Evolutionary conservation across 2,888 invertebrate genomes (phyloP).

Genomic region (Mythimna lalbum): DNA sequence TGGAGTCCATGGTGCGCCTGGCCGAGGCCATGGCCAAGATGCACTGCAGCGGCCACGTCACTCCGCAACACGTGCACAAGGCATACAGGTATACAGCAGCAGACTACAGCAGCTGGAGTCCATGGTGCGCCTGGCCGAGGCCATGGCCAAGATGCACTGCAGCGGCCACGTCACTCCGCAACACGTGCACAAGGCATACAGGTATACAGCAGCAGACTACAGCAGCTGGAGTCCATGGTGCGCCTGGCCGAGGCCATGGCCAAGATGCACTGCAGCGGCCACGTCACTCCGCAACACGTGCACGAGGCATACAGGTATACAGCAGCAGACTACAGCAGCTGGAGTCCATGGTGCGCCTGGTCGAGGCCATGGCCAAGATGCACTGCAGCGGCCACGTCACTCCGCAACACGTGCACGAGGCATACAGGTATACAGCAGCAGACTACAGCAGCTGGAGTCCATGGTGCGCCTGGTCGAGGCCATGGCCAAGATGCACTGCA

Average conservation of each 20-base stretch:
- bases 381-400: conserved; percentile 98
- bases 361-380: conserved; percentile 99
- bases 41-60: conserved; percentile 98
- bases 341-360: conserved; percentile 96
- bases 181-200: conserved; percentile 95
- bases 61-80: conserved; percentile 97
- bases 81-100: conserved; percentile 69
- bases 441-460: conserved; percentile 90
- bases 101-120: conserved; percentile 90
- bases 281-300: conserved; percentile 96
- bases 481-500: conserved; percentile 98
- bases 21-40: conserved; percentile 99
- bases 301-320: conserved; percentile 91
- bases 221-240: conserved; percentile 94
- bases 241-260: conserved; percentile 99
- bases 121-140: conserved; percentile 98
- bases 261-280: conserved; percentile 98
- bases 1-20: conserved; percentile 95
- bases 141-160: conserved; percentile 98
- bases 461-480: conserved; percentile 99
- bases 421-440: conserved; percentile 67
- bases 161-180: conserved; percentile 95
- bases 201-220: conserved; percentile 51
- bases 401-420: conserved; percentile 96
- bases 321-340: conserved; percentile 87